Conservation (phyloP, 2,888 invertebrate species). For the Spicauda simplicius region DNA sequence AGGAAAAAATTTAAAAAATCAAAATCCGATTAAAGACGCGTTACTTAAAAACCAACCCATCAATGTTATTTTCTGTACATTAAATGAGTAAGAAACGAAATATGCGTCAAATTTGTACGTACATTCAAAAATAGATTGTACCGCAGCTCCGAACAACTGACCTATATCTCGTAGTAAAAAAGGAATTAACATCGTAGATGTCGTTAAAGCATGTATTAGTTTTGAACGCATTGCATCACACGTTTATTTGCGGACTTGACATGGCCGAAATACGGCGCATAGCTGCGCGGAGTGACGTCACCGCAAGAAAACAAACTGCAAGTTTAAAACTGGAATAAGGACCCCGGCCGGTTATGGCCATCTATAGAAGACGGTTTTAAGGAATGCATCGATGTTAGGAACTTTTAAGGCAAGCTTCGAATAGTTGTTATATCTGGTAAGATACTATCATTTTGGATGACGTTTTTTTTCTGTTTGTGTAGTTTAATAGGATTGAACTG, state of each 20-base stretch:
- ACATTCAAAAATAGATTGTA: slow-evolving; percentile 2
- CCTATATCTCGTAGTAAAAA: slow-evolving; percentile 32
- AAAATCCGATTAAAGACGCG: too few species aligned
- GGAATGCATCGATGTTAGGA: slow-evolving; percentile 30
- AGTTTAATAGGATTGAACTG: too few species aligned
- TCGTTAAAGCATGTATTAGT: slow-evolving; percentile 41
- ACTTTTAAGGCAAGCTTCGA: slow-evolving; percentile 20
- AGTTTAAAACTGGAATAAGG: slow-evolving; percentile 43
- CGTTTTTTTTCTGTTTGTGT: neutral
- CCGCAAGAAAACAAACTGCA: slow-evolving; percentile 38
- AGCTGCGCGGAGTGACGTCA: slow-evolving; percentile 36
- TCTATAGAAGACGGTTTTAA: slow-evolving; percentile 32
- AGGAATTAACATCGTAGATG: slow-evolving; percentile 40
- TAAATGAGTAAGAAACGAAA: too few species aligned
- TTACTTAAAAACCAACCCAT: too few species aligned
- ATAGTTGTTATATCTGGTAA: slow-evolving; percentile 6
- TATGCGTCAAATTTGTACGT: neutral
- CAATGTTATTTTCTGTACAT: too few species aligned
- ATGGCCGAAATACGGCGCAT: slow-evolving; percentile 50
- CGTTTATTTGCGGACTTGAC: slow-evolving; percentile 71
- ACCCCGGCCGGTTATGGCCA: slow-evolving; percentile 40
- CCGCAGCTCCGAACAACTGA: slow-evolving; percentile 19
- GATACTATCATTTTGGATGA: neutral
- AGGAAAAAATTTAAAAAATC: too few species aligned
- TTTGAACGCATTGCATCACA: slow-evolving; percentile 60